These are phyloP conservation scores for Cyphomyrmex costatus DNA, from an alignment of 1,140 invertebrate species.

Conservation along the genomic window DNA sequence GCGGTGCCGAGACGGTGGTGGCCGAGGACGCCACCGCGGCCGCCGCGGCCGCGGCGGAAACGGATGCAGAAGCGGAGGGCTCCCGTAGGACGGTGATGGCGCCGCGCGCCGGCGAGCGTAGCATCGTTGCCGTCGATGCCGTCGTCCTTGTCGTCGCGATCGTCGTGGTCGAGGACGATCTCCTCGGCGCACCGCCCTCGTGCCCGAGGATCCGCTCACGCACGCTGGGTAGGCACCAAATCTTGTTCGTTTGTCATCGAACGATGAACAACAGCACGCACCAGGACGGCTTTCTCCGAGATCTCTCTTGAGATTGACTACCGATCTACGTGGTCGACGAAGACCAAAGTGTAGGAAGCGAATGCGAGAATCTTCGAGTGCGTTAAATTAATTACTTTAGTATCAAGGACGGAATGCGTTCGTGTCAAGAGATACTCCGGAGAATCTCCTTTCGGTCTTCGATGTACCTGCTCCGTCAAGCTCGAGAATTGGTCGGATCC, in stretches of 20 bases:
- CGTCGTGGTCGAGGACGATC: constrained; percentile 71
- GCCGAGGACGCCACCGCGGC: constrained; percentile 74
- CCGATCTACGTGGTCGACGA: not conserved
- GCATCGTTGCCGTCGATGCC: constrained; percentile 74
- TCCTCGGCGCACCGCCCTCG: constrained; percentile 74
- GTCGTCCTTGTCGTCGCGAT: constrained; percentile 65
- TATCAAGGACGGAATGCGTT: constrained; percentile 34
- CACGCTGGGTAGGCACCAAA: constrained; percentile 80
- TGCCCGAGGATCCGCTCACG: constrained; percentile 77
- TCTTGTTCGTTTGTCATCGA: constrained; percentile 77
- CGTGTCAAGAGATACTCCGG: not conserved
- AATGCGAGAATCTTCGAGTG: not conserved
- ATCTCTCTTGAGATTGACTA: not conserved
- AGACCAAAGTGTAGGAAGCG: not conserved
- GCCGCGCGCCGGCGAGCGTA: constrained; percentile 83
- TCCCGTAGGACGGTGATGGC: constrained; percentile 75
- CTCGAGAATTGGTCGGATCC: not conserved
- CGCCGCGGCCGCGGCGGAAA: constrained; percentile 51
- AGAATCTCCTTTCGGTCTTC: not conserved
- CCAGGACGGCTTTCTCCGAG: constrained; percentile 10
- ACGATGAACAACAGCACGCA: constrained; percentile 53
- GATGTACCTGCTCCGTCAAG: not conserved
- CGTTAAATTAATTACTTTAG: not conserved
- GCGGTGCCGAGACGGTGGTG: constrained; percentile 82
- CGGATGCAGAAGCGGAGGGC: constrained; percentile 77